phyloP scores from a whole-genome alignment of 1,140 invertebrate species.

The Meteorus sp. region DNA sequence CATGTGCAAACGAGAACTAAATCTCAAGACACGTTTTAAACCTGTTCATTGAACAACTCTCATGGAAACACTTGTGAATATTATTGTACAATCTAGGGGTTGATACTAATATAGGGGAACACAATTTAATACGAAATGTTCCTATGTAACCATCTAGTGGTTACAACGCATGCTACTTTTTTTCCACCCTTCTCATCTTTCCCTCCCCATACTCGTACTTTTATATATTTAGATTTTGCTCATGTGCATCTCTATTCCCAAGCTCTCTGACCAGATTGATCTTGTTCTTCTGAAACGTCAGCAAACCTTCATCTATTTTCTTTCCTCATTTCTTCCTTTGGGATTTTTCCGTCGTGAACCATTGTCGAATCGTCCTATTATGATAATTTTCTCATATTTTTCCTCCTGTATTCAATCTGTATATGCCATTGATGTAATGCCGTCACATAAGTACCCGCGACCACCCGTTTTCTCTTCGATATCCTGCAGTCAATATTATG shows the following conservation, averaged over 20 bases:
- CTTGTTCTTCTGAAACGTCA: neutral
- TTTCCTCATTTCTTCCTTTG: neutral
- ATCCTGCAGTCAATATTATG: too few relatives aligned
- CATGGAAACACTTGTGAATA: conserved; percentile 49
- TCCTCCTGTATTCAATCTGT: too few relatives aligned
- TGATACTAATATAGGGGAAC: conserved; percentile 15
- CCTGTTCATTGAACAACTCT: conserved; percentile 35
- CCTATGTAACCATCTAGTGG: conserved; percentile 51
- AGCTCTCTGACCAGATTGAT: conserved; percentile 15
- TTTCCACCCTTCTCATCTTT: conserved; percentile 3
- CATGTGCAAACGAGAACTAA: conserved; percentile 2
- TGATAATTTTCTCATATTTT: too few relatives aligned
- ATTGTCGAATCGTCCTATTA: too few relatives aligned
- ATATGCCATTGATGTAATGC: too few relatives aligned
- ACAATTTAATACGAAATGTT: conserved; percentile 41
- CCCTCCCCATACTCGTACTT: neutral
- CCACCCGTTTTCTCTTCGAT: too few relatives aligned
- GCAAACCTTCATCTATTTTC: neutral
- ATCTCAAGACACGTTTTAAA: conserved; percentile 52
- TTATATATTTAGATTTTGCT: neutral
- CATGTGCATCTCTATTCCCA: conserved; percentile 36
- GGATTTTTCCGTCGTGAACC: too few relatives aligned
- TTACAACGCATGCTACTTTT: conserved; percentile 23
- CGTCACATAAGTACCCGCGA: too few relatives aligned
- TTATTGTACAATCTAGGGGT: conserved; percentile 36